Evolutionary conservation across 2,113 vertebrate species (phyloP), one percentile per base, ranked within the genome.

Genomic region (Ascaphus truei): DNA sequence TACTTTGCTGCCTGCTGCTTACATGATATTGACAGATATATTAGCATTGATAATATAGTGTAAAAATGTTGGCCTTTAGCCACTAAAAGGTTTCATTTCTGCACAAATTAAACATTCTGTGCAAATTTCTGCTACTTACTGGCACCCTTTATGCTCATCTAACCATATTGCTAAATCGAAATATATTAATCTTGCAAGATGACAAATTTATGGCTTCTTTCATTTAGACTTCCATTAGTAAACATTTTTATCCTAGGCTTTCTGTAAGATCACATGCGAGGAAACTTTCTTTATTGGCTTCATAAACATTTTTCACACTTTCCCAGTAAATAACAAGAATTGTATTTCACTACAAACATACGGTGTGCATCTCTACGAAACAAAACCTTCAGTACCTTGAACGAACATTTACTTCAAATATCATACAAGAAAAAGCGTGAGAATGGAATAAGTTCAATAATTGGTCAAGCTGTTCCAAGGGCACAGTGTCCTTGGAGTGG

Each of bases 31-130:
- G 77, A 81, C 76, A 76, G 82, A 81, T 77, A 82, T 72, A 71
- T 79, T 69, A 75, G 72, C 29, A 0, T 78, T 79, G 76, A 74
- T 47, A 83, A 77, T 84, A 86, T 84, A 85, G 86, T 78, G 74
- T 71, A 52, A 25, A 80, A 76, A 45, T 33, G 41, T 55, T 74
- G 75, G 77, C 77, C 68, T 65, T 72, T 73, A 68, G 77, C 81
- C 80, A 79, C 79, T 63, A 69, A 73, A 73, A 75, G 73, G 76
- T 73, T 85, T 73, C 71, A 66, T 81, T 45, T 79, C 74, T 29
- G 27, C 69, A 76, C 79, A 71, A 75, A 76, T 71, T 71, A 71
- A 71, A 71, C 31, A 52, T 71, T 71, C 67, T 61, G 59, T 71
- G 56, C 67, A 71, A 71, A 71, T 71, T 71, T 71, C 67, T 61